These are phyloP conservation scores for Sipha maydis DNA, from an alignment of 2,888 invertebrate species.

Conservation along the genomic window DNA sequence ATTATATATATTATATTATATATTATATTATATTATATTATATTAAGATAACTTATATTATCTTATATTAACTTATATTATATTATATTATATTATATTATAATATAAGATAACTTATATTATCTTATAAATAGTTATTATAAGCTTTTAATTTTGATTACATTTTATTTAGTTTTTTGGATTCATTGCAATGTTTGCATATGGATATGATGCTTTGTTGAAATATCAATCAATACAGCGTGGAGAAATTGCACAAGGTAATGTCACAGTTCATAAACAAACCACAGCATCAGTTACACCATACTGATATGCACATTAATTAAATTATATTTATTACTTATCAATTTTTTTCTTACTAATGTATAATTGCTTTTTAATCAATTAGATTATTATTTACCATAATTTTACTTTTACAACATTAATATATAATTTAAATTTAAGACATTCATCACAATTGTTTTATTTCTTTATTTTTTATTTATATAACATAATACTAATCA, in stretches of 20 bases:
- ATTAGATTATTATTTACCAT: neutral
- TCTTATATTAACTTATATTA: no score
- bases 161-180: constrained; percentile 41
- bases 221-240: constrained; percentile 77
- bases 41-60: no score
- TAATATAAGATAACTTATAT: no score
- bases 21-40: no score
- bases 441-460: neutral
- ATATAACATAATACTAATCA: constrained; percentile 11
- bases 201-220: constrained; percentile 82
- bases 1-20: neutral
- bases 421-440: neutral
- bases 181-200: constrained; percentile 73
- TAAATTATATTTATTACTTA: constrained; percentile 1
- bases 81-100: no score
- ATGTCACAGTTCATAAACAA: constrained; percentile 67
- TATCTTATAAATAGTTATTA: neutral
- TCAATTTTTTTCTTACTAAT: constrained; percentile 29
- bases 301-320: constrained; percentile 17
- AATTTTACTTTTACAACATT: neutral
- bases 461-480: constrained; percentile 3
- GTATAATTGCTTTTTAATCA: neutral
- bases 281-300: constrained; percentile 34
- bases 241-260: constrained; percentile 80
- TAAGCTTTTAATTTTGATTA: neutral